Base-by-base conservation (phyloP, 2,797 vertebrate species). In the Syngnathus rostellatus region DNA sequence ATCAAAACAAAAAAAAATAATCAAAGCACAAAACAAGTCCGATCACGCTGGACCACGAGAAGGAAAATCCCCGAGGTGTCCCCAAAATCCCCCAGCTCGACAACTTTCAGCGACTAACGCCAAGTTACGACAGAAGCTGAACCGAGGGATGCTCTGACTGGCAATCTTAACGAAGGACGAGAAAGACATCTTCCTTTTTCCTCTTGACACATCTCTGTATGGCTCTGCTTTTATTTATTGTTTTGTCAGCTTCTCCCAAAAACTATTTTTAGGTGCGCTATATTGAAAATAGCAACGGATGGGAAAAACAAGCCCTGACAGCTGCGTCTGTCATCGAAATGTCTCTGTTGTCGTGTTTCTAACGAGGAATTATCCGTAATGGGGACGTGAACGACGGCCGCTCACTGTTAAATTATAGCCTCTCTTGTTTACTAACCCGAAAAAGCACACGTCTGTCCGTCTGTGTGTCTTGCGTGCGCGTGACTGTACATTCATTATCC, bases 331-430 rank as follows among this genome's bases (percentile, higher is more conserved):
- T 72, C 64, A 65, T 66, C 60, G 65, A 79, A 66, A 72, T 80
- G 72, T 81, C 68, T 71, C 12, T 76, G 68, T 76, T 66, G 53
- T 73, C 57, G 66, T 78, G 62, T 77, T 77, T 66, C 77, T 74
- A 70, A n/a, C 62, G 68, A 38, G 68, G 64, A 63, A 74, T 76
- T 67, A 79, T 81, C 74, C 74, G 65, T 81, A 81, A 17, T 37
- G 83, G 87, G 3, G 5, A 55, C 7, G 83, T 87, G 21, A 55
- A 55, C 14, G 77, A 89, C 74, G 87, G 89, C 88, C 87, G 71
- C 81, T 85, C 85, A 86, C 88, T 91, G 87, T 90, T 89, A 80
- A 83, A 83, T 75, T 76, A 68, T 9, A 77, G 66, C 46, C 71
- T 75, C 74, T 55, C 71, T 75, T 87, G 83, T 81, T 80, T 69